Base-by-base conservation (phyloP, 2,113 vertebrate genomes). In the Pao palembangensis region DNA sequence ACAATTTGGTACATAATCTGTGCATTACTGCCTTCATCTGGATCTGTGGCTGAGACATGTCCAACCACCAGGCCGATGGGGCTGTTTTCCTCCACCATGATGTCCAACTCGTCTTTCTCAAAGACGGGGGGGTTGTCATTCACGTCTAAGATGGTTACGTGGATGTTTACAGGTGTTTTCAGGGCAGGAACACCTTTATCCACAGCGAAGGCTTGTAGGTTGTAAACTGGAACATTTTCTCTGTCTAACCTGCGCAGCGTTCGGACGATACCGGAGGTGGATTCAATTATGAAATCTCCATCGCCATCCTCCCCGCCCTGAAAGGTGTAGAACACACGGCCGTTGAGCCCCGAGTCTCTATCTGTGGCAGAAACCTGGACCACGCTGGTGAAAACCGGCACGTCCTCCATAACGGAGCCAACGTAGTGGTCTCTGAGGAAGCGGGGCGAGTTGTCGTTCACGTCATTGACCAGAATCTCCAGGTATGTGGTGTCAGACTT, bases 1-100 rank as follows among this genome's bases (percentile, higher is more conserved):
- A 99, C 94, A 0, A 99, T 98, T 78, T 99, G 96, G 80, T 98
- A 99, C 96, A 98, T 98, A 70, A 99, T 94, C 82, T 98, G 96
- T 1, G 96, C 96, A 0, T 99, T 99, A 60, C 93, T 95, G 59
- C 96, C 96, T 82, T 98, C 96, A 0, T 99, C 96, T 0, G 96
- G 96, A 77, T 99, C 96, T 0, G 93, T 93, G 78, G 96, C 96
- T 0, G 91, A 94, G 70, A 99, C 92, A 1, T 93, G 88, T 23
- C 94, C 94, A 56, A 99, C 94, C 1, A 94, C 94, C 3, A 96
- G 67, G 4, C 96, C 96, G 0, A 99, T 95, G 60, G 96, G 96
- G 77, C 94, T 96, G 85, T 99, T 99, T 85, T 99, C 96, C 41
- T 95, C 93, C 74, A 99, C 93, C 11, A 95, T 93, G 38, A 99